Conservation (phyloP, 1,140 invertebrate species). For the Wiebesia pumilae region DNA sequence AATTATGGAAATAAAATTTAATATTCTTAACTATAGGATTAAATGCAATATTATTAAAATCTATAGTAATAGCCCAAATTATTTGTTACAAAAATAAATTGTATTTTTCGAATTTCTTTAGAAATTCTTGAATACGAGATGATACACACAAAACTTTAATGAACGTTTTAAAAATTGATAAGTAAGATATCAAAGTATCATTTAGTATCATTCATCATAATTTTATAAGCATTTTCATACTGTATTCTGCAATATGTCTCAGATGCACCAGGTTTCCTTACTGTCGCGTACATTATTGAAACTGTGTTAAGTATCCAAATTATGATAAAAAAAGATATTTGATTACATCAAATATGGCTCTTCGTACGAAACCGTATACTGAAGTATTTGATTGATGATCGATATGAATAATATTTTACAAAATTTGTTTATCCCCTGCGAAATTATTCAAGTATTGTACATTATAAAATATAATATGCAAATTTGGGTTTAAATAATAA, state of each 20-base stretch:
- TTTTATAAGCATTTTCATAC: not conserved
- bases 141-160: not conserved
- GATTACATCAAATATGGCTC: not conserved
- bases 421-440: no score
- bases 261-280: not conserved
- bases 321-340: not conserved
- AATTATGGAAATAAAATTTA: no score
- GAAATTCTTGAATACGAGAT: not conserved
- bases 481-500: no score
- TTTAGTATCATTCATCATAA: not conserved
- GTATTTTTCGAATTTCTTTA: not conserved
- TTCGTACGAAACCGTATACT: no score
- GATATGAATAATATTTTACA: no score
- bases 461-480: no score
- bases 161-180: constrained; percentile 3
- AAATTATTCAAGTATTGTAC: no score
- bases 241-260: not conserved
- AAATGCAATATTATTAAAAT: not conserved
- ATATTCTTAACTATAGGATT: no score
- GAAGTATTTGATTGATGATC: no score
- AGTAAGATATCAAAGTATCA: not conserved
- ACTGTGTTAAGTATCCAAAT: not conserved
- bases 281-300: not conserved
- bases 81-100: not conserved
- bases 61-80: not conserved